phyloP scores from a whole-genome alignment of 2,888 invertebrate genomes.

The Calliphora vomitoria region DNA sequence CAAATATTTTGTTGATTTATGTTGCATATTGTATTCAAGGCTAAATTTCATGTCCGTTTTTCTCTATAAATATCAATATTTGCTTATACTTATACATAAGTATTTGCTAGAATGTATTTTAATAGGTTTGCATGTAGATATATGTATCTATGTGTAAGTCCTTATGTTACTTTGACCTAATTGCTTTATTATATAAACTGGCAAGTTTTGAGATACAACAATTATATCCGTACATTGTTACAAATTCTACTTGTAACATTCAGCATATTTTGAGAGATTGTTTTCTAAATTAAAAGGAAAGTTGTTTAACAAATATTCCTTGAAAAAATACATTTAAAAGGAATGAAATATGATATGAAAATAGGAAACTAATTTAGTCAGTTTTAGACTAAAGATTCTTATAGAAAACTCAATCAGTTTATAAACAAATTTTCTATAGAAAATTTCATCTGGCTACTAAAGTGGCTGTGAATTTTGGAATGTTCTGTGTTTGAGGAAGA shows the following conservation, averaged over 20 bases:
- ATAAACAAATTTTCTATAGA: too few relatives aligned
- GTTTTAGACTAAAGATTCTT: too few relatives aligned
- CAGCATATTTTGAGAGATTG: not conserved
- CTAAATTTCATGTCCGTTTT: not conserved
- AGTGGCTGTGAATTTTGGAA: too few relatives aligned
- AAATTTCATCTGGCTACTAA: too few relatives aligned
- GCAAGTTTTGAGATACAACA: slow-evolving; percentile 7
- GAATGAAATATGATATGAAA: too few relatives aligned
- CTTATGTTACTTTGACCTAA: slow-evolving; percentile 33
- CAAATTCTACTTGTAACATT: slow-evolving; percentile 13
- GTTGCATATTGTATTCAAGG: not conserved
- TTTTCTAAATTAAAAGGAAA: not conserved
- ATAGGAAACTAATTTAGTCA: too few relatives aligned
- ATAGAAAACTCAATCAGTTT: too few relatives aligned
- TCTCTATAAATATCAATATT: slow-evolving; percentile 1
- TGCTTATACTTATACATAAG: not conserved
- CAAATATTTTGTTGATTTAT: slow-evolving; percentile 6
- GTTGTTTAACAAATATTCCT: not conserved
- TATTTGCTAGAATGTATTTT: not conserved
- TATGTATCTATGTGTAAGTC: not conserved
- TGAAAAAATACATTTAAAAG: too few relatives aligned
- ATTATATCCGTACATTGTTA: not conserved
- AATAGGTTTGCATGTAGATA: not conserved
- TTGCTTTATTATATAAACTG: slow-evolving; percentile 26
- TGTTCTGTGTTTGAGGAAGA: not conserved